phyloP scores from a whole-genome alignment of 2,888 invertebrate species.

The Eurytoma adleriae region DNA sequence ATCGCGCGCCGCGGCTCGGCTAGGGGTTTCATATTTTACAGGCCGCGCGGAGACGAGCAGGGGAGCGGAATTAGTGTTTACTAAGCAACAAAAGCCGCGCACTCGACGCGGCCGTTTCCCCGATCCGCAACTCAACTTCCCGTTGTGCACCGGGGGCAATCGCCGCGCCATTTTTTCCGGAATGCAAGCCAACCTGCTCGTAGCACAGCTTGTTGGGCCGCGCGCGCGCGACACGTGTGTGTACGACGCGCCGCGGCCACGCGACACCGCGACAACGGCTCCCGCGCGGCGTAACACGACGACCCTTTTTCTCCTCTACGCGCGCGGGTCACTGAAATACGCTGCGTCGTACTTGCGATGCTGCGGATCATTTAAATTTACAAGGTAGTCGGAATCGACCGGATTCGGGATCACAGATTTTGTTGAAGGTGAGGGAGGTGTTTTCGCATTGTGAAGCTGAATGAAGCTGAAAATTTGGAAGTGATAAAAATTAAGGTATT shows the following conservation, averaged over 20 bases:
- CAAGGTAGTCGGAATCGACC: no score
- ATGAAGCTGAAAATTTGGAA: no score
- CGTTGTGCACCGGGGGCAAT: constrained; percentile 56
- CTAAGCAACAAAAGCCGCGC: constrained; percentile 44
- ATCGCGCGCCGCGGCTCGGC: neutral
- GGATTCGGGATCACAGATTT: neutral
- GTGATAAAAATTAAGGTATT: no score
- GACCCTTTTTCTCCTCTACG: constrained; percentile 25
- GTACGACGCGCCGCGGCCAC: neutral
- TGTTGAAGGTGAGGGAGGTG: neutral
- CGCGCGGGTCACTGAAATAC: constrained; percentile 1
- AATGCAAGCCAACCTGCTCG: constrained; percentile 65
- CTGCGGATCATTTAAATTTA: no score
- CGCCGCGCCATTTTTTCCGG: constrained; percentile 64
- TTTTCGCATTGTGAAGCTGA: no score
- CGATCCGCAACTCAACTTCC: constrained; percentile 34
- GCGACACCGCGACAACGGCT: constrained; percentile 37
- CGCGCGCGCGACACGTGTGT: constrained; percentile 38
- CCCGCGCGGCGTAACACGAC: constrained; percentile 36
- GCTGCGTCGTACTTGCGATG: no score
- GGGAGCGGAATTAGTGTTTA: constrained; percentile 50
- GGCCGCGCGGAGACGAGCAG: constrained; percentile 19
- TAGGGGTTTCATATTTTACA: constrained; percentile 29
- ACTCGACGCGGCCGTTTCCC: constrained; percentile 30
- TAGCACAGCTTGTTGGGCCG: constrained; percentile 21